Base-by-base conservation (phyloP, 2,888 invertebrate species). In the Anaspis maculata region DNA sequence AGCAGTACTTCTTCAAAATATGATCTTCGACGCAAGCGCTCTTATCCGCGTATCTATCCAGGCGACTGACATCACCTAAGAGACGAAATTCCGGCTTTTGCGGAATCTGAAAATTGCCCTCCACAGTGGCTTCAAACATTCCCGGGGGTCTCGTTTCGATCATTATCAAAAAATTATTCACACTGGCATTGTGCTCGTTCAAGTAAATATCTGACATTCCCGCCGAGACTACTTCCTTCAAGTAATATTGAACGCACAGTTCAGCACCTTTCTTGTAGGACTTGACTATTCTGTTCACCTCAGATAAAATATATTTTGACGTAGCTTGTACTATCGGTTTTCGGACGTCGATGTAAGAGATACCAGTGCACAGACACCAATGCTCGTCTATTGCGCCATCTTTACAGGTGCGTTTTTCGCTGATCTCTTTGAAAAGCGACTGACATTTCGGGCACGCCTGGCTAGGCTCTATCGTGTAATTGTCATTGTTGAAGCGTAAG, bases 331-430 rank as follows among this genome's bases (percentile, higher is more conserved):
- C n/a, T n/a, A n/a, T 39, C 15, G 28, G 32, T n/a, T n/a, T n/a
- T n/a, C n/a, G n/a, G 66, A 62, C 30, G 69, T 56, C 11, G 69
- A 55, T n/a, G n/a, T n/a, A n/a, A n/a, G n/a, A 48, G 79, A 73
- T 13, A 19, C 74, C 73, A 32, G 76, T 72, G 52, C 86, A 87
- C 31, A 81, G 78, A 56, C 86, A 86, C 85, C 85, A 86, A 53
- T 84, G 83, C 25, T 76, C 71, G 7, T 71, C 69, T 31, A 86
- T 77, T 1, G 71, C 72, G 2, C 74, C 77, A 33, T 83, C 79
- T 30, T 68, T 65, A 50, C 86, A 87, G 1, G 79, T 78, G 15
- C 86, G 71, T 41, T 74, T 73, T 9, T 11, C 2, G 15, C 59
- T 61, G 2, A 79, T 68, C 14, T 70, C 67, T 25, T 64, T 57